A percentile compares a stretch with the other conserved stretches of the same genome.
These are phyloP conservation scores for Syritta pipiens DNA, from an alignment of 2,888 invertebrate species.

Conservation along the genomic window DNA sequence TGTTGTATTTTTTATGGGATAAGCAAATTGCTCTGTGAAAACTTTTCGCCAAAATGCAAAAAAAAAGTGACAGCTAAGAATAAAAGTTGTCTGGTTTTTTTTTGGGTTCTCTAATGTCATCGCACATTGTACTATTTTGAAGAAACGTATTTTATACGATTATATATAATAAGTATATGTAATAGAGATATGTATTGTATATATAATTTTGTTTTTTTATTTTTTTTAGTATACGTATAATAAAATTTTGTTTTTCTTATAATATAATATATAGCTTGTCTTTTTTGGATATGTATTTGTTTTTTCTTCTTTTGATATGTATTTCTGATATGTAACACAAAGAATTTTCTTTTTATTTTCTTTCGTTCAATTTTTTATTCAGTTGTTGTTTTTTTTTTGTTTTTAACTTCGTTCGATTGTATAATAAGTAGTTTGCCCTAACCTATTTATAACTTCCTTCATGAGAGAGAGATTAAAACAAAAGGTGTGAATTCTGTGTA, in stretches of 20 bases:
- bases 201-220: constrained; percentile 1
- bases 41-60: constrained; percentile 34
- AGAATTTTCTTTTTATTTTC: neutral
- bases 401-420: constrained; percentile 24
- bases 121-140: constrained; percentile 54
- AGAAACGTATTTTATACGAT: constrained; percentile 38
- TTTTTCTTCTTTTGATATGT: constrained; percentile 48
- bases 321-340: constrained; percentile 55
- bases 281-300: constrained; percentile 54
- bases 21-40: constrained; percentile 21
- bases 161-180: constrained; percentile 5
- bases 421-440: constrained; percentile 69
- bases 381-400: constrained; percentile 35
- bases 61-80: neutral
- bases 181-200: too few relatives aligned
- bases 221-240: constrained; percentile 11
- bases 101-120: constrained; percentile 33
- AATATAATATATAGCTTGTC: constrained; percentile 33
- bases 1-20: neutral
- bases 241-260: constrained; percentile 25
- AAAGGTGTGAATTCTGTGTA: too few relatives aligned
- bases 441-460: constrained; percentile 45
- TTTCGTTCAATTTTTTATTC: constrained; percentile 20
- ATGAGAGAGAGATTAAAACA: neutral
- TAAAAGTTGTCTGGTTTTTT: neutral